Evolutionary conservation across 2,888 invertebrate genomes (phyloP).

Genomic region (Hypercompe scribonia): DNA sequence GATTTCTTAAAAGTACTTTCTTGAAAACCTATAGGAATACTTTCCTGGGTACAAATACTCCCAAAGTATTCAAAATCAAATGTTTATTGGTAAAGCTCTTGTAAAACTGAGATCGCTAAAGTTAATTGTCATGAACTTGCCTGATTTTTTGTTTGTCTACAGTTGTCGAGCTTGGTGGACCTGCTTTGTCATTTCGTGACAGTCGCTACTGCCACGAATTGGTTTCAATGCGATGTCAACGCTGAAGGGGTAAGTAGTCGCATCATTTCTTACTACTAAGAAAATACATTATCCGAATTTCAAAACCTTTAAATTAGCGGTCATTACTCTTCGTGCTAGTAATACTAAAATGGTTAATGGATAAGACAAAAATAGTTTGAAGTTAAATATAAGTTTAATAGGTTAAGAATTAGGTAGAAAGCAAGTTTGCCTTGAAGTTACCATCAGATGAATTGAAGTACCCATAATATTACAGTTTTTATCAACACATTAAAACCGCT

Average conservation of each 20-base stretch:
- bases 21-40: no score
- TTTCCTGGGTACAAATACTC: no score
- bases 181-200: slow-evolving; percentile 67
- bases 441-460: background rate
- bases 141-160: slow-evolving; percentile 43
- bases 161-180: slow-evolving; percentile 70
- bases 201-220: slow-evolving; percentile 66
- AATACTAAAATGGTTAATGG: background rate
- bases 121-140: no score
- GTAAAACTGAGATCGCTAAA: no score
- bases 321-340: background rate
- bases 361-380: background rate
- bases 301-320: no score
- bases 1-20: no score
- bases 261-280: slow-evolving; percentile 18
- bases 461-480: background rate
- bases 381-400: background rate
- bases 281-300: no score
- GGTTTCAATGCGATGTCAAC: slow-evolving; percentile 73
- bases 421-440: background rate
- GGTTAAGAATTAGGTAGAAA: background rate
- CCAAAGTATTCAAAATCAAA: no score
- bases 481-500: background rate
- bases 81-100: no score
- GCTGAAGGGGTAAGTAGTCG: slow-evolving; percentile 66